A percentile compares a stretch with the other conserved stretches of the same genome.
Conservation (phyloP, 1,140 invertebrate genomes). For the Drepana arcuata region DNA sequence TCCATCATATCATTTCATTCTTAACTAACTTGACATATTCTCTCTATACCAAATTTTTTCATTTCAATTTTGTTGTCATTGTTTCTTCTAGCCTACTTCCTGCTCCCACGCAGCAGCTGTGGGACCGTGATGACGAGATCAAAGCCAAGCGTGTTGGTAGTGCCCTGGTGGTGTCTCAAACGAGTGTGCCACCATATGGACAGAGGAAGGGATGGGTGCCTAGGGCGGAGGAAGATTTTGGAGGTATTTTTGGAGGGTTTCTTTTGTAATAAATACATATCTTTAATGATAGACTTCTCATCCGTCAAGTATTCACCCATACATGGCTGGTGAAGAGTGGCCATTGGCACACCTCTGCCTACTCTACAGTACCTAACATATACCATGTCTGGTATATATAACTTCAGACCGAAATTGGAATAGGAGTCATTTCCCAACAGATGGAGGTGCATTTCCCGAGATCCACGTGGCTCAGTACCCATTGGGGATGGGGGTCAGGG, state of each 20-base stretch:
- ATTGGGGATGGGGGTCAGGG: constrained; percentile 90
- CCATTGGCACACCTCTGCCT: too few relatives aligned
- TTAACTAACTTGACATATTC: too few relatives aligned
- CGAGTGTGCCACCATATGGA: constrained; percentile 96
- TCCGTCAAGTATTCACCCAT: too few relatives aligned
- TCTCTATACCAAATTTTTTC: too few relatives aligned
- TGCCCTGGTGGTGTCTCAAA: constrained; percentile 84
- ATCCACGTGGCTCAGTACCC: constrained; percentile 98
- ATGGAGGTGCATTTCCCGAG: constrained; percentile 99
- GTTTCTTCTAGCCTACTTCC: constrained; percentile 84
- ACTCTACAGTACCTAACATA: too few relatives aligned
- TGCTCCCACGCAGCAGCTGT: constrained; percentile 85
- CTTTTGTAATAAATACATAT: not conserved
- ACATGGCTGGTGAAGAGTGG: too few relatives aligned
- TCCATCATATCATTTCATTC: too few relatives aligned
- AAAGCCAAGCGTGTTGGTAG: constrained; percentile 78
- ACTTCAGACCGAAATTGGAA: too few relatives aligned
- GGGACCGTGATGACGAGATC: constrained; percentile 91
- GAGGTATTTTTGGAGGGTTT: constrained; percentile 74
- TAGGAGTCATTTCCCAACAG: too few relatives aligned
- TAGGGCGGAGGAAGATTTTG: constrained; percentile 84
- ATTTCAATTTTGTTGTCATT: too few relatives aligned
- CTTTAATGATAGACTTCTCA: not conserved
- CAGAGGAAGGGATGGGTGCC: constrained; percentile 96
- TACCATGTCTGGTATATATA: too few relatives aligned